Evolutionary conservation across 2,797 vertebrate genomes (phyloP).

Genomic region (Anguilla marmorata): DNA sequence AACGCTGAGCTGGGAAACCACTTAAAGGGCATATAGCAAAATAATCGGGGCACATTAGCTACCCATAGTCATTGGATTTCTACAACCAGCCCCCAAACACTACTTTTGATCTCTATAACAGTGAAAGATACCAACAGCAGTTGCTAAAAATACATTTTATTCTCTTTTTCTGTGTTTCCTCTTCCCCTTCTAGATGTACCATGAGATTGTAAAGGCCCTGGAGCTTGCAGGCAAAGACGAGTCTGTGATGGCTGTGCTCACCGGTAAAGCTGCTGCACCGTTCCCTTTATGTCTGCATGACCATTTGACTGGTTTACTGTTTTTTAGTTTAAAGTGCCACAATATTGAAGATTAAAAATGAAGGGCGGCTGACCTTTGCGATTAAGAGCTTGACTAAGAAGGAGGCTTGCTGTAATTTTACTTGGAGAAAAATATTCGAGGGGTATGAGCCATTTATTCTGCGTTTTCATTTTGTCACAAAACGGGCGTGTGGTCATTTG

Average conservation of each 20-base stretch:
- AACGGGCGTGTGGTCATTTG: not conserved
- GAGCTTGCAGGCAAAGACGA: constrained; percentile 79
- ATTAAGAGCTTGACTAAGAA: not conserved
- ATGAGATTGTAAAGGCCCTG: constrained; percentile 80
- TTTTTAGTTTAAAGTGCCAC: not conserved
- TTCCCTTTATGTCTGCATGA: not conserved
- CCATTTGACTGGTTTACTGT: not conserved
- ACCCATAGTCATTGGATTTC: not conserved
- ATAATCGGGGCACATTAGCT: not conserved
- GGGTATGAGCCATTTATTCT: too few species aligned
- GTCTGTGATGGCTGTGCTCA: constrained; percentile 81
- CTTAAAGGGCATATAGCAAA: too few species aligned
- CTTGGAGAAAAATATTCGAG: not conserved
- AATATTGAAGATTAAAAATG: not conserved
- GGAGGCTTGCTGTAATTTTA: not conserved
- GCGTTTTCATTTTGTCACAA: not conserved
- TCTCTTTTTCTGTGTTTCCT: constrained; percentile 11
- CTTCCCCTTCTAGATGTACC: constrained; percentile 80
- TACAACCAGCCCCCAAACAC: not conserved
- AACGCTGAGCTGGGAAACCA: not conserved
- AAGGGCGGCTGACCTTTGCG: not conserved
- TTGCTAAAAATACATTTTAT: not conserved
- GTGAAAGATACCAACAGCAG: not conserved
- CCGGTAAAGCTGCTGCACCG: constrained; percentile 70
- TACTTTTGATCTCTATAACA: not conserved